Base-by-base conservation (phyloP, 2,113 vertebrate genomes). In the Gadus chalcogrammus region DNA sequence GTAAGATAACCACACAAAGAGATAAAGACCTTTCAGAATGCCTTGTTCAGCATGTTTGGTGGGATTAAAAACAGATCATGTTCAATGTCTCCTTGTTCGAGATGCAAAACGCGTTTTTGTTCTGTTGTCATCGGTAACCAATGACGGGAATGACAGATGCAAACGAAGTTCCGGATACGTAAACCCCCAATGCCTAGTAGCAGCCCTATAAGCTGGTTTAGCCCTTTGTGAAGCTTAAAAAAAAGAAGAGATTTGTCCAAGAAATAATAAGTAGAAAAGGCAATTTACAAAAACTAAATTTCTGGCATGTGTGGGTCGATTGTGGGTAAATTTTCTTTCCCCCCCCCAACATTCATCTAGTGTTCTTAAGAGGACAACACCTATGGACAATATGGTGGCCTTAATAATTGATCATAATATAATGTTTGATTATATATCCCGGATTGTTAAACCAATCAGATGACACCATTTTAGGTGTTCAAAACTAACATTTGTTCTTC, bases 401-500 rank as follows among this genome's bases (percentile, higher is more conserved):
- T 78, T 74, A 24, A 79, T 79, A 61, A 65, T 85, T 64, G 42
- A 48, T 48, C 11, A 48, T 79, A 82, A 73, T 65, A 77, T 86
- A 70, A 79, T 28, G 77, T 83, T 28, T 56, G 35, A 79, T 75
- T 67, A 62, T 65, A 81, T 74, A 79, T 74, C 35, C 55, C 1
- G 55, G 55, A 66, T 75, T 86, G 80, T 69, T 85, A 82, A 85
- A 79, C 84, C 24, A 74, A 75, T 67, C 53, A 72, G 81, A 66
- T 78, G 55, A 70, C 70, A 73, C 3, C 65, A 72, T 69, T 78
- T 70, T 16, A 63, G 69, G 80, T 71, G 73, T 70, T 71, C 79
- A 63, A 67, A 78, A 71, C 59, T 66, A 42, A 79, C 72, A 65
- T 80, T 87, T 88, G 88, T 88, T 90, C 88, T 90, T 90, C 87